Percentiles rank a stretch among this genome's conserved stretches.
Evolutionary conservation across 2,113 vertebrate species (phyloP).

Genomic region (Melozone crissalis): DNA sequence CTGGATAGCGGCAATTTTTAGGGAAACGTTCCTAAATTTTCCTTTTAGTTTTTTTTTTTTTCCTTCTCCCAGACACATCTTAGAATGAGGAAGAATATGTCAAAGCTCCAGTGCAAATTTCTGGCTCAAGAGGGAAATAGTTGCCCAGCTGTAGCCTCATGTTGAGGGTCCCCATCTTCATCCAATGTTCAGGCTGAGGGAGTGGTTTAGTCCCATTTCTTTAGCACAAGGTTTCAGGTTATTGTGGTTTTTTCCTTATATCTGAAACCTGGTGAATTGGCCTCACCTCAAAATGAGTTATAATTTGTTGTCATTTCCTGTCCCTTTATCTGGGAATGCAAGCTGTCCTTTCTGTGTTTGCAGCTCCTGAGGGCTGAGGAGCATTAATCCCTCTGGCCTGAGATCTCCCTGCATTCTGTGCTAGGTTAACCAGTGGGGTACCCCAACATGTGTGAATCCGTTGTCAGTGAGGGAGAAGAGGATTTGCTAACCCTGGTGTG

Average conservation of each 20-base stretch:
- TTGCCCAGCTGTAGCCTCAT: neutral
- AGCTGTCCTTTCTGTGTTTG: neutral
- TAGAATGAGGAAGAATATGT: neutral
- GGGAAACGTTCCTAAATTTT: neutral
- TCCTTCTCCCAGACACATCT: neutral
- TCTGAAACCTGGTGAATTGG: neutral
- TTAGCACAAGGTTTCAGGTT: neutral
- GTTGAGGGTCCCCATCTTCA: neutral
- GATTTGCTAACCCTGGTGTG: neutral
- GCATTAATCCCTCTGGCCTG: neutral
- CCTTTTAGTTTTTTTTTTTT: accelerated
- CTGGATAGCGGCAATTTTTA: neutral
- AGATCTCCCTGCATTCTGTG: neutral
- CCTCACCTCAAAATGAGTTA: neutral
- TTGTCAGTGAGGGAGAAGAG: neutral
- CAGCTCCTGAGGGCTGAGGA: neutral
- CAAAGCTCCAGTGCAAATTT: neutral
- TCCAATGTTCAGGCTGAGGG: accelerated
- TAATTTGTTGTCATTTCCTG: neutral
- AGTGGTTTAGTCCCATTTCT: neutral
- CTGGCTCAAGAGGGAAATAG: neutral
- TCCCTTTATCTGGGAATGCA: neutral
- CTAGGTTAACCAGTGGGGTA: neutral
- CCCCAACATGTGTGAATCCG: neutral
- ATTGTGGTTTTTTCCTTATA: neutral